A percentile compares a stretch with the other conserved stretches of the same genome.
Evolutionary conservation across 2,113 vertebrate genomes (phyloP).

Genomic region (mouse (Mus musculus)): DNA sequence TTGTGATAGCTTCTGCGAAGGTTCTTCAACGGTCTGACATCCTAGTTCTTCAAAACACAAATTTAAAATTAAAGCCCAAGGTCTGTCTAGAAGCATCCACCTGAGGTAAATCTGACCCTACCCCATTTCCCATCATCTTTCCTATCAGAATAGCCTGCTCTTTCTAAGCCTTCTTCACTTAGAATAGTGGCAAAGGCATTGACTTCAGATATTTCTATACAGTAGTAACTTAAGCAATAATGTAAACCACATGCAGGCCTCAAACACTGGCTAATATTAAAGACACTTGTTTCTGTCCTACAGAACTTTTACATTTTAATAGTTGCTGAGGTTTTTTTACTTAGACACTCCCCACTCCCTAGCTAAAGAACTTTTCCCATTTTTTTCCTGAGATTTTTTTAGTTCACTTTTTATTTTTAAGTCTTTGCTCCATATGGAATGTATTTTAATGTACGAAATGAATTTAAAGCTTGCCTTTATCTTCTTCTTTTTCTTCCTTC

Average conservation of each 20-base stretch:
- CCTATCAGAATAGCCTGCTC: background rate
- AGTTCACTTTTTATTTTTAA: constrained; percentile 72
- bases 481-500: constrained; percentile 24
- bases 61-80: constrained; percentile 9
- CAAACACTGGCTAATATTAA: constrained; percentile 55
- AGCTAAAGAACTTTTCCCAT: constrained; percentile 68
- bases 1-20: too few relatives aligned
- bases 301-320: constrained; percentile 53
- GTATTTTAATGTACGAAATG: constrained; percentile 73
- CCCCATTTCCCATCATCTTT: background rate
- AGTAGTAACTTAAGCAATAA: background rate
- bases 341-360: constrained; percentile 45
- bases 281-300: constrained; percentile 40
- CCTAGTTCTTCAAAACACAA: constrained; percentile 49
- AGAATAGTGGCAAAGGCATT: background rate
- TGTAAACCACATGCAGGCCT: background rate
- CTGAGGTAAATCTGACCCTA: constrained; percentile 1
- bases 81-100: background rate
- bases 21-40: background rate
- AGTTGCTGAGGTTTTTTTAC: constrained; percentile 63
- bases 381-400: constrained; percentile 70
- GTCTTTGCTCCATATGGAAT: constrained; percentile 66
- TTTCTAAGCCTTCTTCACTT: constrained; percentile 4
- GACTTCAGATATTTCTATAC: background rate
- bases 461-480: constrained; percentile 63